These are phyloP conservation scores for Amphimallon solstitiale DNA, from an alignment of 2,888 invertebrate genomes.

Conservation along the genomic window DNA sequence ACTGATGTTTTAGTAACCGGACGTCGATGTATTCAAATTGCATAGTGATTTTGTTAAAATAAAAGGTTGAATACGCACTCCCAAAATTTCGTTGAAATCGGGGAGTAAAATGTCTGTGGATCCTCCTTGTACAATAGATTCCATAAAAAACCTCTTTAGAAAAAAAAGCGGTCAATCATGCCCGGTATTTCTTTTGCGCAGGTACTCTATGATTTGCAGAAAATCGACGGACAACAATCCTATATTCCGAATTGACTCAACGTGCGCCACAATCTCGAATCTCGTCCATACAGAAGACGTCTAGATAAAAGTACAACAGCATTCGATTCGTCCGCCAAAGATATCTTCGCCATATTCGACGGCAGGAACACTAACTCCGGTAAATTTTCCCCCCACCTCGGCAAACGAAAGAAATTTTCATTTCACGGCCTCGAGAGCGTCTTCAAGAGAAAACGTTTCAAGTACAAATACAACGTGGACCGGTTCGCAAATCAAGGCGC, in stretches of 20 bases:
- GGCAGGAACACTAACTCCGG: background rate
- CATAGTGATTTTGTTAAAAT: no score
- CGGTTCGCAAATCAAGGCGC: constrained; percentile 49
- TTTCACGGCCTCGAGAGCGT: constrained; percentile 7
- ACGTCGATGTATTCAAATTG: no score
- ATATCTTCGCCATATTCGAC: constrained; percentile 13
- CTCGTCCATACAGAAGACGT: constrained; percentile 18
- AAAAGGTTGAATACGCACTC: no score
- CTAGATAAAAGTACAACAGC: constrained; percentile 8
- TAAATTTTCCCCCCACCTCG: background rate
- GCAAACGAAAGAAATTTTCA: background rate
- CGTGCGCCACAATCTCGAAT: constrained; percentile 42
- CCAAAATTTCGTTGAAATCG: no score
- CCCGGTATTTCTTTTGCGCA: constrained; percentile 47
- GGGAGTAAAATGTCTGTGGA: no score
- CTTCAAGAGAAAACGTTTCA: constrained; percentile 29
- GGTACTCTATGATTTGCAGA: constrained; percentile 70
- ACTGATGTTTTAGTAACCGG: no score
- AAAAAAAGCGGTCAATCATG: background rate
- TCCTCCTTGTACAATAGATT: no score
- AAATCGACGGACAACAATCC: constrained; percentile 60
- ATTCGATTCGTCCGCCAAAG: background rate
- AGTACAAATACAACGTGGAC: constrained; percentile 48
- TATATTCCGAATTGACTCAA: constrained; percentile 61
- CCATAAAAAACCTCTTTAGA: background rate